These are phyloP conservation scores for Hipparchia semele DNA, from an alignment of 2,888 invertebrate genomes.

Conservation along the genomic window DNA sequence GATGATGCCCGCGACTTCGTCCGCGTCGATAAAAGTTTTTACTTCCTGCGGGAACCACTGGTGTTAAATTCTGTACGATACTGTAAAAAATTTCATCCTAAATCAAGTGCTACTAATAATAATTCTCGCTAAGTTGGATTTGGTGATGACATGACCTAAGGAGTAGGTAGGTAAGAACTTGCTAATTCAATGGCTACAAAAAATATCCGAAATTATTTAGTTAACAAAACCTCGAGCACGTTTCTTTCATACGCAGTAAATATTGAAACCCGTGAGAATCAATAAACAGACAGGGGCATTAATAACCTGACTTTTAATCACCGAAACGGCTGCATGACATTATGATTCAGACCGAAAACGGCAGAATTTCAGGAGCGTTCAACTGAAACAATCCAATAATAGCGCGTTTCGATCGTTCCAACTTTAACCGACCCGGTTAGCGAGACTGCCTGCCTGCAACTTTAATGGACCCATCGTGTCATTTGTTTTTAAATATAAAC, in stretches of 20 bases:
- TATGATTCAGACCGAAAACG: slow-evolving; percentile 50
- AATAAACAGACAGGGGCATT: slow-evolving; percentile 47
- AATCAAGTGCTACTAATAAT: no score
- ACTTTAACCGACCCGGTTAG: slow-evolving; percentile 74
- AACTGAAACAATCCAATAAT: slow-evolving; percentile 72
- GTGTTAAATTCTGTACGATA: no score
- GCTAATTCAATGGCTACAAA: no score
- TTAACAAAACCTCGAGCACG: not conserved
- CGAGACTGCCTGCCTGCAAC: slow-evolving; percentile 68
- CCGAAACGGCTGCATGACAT: slow-evolving; percentile 46
- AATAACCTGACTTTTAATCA: slow-evolving; percentile 55
- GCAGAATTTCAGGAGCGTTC: slow-evolving; percentile 62
- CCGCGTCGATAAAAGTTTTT: no score
- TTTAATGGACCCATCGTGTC: slow-evolving; percentile 72
- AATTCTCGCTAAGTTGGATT: no score
- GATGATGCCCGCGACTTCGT: not conserved
- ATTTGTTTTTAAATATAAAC: slow-evolving; percentile 75
- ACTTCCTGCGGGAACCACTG: no score
- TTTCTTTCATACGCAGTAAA: slow-evolving; percentile 20
- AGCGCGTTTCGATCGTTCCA: slow-evolving; percentile 74
- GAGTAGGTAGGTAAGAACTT: no score
- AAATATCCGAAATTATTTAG: not conserved
- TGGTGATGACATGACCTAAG: no score
- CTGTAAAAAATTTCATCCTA: no score
- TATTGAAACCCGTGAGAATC: slow-evolving; percentile 38